Percentiles rank a stretch among this genome's conserved stretches.
Conservation (phyloP, 1,140 invertebrate genomes). For the Hylaeus volcanicus region DNA sequence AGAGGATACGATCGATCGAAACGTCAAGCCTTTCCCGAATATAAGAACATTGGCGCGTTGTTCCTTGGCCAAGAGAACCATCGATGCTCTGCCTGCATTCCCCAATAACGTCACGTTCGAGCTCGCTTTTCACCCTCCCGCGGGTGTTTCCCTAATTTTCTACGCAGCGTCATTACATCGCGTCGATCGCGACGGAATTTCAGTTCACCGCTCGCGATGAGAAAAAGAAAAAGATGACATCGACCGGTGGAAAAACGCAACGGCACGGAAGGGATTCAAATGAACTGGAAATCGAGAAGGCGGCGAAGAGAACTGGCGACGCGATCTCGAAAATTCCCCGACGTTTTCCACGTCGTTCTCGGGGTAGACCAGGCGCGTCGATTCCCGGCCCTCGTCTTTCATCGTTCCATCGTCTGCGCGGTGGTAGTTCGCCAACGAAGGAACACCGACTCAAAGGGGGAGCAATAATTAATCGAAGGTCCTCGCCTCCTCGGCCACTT, state of each 20-base stretch:
- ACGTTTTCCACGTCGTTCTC: background rate
- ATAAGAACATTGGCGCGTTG: too few species aligned
- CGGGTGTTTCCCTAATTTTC: conserved; percentile 23
- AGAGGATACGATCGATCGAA: too few species aligned
- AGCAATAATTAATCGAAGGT: conserved; percentile 69
- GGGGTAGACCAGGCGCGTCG: background rate
- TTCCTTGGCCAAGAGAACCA: too few species aligned
- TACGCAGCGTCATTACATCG: conserved; percentile 35
- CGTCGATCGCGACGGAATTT: conserved; percentile 37
- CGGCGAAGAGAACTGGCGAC: background rate
- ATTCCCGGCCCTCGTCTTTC: background rate
- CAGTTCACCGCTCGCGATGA: background rate
- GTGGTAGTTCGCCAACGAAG: background rate
- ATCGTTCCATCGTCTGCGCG: background rate
- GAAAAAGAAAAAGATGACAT: background rate
- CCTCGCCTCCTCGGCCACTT: conserved; percentile 1
- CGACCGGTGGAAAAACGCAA: conserved; percentile 25
- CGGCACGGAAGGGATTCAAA: conserved; percentile 50
- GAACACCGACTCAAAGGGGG: conserved; percentile 39
- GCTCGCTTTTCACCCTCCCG: background rate
- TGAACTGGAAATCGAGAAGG: conserved; percentile 49
- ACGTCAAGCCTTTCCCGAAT: too few species aligned
- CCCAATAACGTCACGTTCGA: conserved; percentile 27
- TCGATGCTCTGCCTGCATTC: background rate
- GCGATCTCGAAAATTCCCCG: conserved; percentile 25